Base-by-base conservation (phyloP, 2,797 vertebrate genomes). In the Synaphobranchus kaupii region DNA sequence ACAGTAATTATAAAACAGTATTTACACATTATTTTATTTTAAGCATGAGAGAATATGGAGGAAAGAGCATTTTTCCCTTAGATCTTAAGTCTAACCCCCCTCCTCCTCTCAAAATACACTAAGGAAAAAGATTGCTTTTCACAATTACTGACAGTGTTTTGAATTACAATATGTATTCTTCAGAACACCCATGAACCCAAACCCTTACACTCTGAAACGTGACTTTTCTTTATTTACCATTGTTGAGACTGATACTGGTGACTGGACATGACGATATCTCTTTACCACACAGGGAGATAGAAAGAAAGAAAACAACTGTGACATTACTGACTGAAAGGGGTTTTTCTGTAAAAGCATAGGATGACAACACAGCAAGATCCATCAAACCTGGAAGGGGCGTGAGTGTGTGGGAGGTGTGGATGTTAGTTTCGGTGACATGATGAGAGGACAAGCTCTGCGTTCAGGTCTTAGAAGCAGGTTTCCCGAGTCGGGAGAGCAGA, bases 1-100 rank as follows among this genome's bases (percentile, higher is more conserved):
- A 94, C 92, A 92, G 91, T 93, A 93, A 93, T 95, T 93, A 94
- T 91, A 94, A 95, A 95, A 95, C 93, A 93, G 88, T 94, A 94
- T 95, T 89, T 94, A 94, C 92, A 94, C 60, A 87, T 89, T 87
- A 86, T 90, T 90, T 92, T 88, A 86, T 90, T 90, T 92, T 88
- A 92, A 92, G 87, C 89, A 92, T 90, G 86, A 92, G 88, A 92
- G 90, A 90, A 85, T 92, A 91, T 86, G 78, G 91, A 93, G 90
- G 88, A 92, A 89, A 91, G 22, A 56, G 88, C 71, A 90, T 86
- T 48, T 73, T 54, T 84, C 86, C 76, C 28, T 34, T 76, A 25
- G 48, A 54, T 90, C 1, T 47, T 87, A 22, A n/a, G 88, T 88
- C 89, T 31, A 84, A 86, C 91, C 28, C 0, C 90, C 84, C 90